Evolutionary conservation across 2,888 invertebrate species (phyloP), one percentile per base, ranked within the genome.

Genomic region (Alloplasta piceator): DNA sequence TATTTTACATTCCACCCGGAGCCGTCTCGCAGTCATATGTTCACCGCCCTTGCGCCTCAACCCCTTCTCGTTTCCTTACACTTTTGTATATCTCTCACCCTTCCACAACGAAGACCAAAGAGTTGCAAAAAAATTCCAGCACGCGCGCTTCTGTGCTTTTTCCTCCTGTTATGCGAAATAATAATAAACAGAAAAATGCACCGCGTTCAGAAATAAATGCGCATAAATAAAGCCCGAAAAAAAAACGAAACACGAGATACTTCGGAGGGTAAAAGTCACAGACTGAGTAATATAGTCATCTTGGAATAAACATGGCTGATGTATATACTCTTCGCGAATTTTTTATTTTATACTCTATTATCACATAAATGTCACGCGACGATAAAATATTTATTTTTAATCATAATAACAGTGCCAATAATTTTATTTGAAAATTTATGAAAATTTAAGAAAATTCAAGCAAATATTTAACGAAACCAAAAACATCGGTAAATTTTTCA

Each of bases 91-190:
- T 26, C 26, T 26, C 26, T 26, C 26, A 26, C 26, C 3, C 1
- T 26, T 2, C 26, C 26, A 26, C 26, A 26, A 26, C 46, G 56
- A 74, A 75, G 75, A 75, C 67, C 58, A 60, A 75, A 75, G 50
- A 67, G 60, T 48, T 55, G 43, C 46, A 46, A 64, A 56, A 43
- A 43, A 43, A 56, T 56, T 7, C 12, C 26, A 39, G n/a, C 46
- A 26, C 39, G 67, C 39, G 7, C 26, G 50, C n/a, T 46, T 41
- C 36, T 4, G 36, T n/a, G 10, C 64, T 75, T 67, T 58, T 67
- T 12, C 16, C 60, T 50, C 39, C 63, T 58, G 38, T 9, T 38
- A 12, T 75, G 26, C 39, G 39, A 16, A 41, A 41, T 14, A 39
- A 46, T 36, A 26, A 14, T 10, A 39, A 55, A 9, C 60, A 9